Evolutionary conservation across 2,888 invertebrate species (phyloP).

Genomic region (Phrixothrix hirtus): DNA sequence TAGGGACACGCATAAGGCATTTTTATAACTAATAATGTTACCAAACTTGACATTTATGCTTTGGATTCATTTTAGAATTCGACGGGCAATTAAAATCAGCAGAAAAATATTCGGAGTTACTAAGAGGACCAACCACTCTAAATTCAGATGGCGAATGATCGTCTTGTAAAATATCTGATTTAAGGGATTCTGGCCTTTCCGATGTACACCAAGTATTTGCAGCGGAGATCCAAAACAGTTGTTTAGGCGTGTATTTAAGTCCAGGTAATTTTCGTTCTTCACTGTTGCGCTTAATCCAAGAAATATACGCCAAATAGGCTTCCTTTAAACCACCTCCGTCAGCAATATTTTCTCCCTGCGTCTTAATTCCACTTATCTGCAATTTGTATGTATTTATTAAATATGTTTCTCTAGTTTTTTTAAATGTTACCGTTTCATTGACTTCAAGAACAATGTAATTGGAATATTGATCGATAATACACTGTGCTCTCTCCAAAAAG

Average conservation of each 20-base stretch:
- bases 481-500: slow-evolving; percentile 64
- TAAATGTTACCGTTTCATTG: slow-evolving; percentile 57
- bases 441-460: slow-evolving; percentile 78
- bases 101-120: slow-evolving; percentile 62
- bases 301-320: slow-evolving; percentile 59
- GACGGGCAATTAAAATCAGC: slow-evolving; percentile 60
- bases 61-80: no score
- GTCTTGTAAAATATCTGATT: slow-evolving; percentile 75
- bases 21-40: slow-evolving; percentile 46
- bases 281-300: slow-evolving; percentile 69
- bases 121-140: slow-evolving; percentile 61
- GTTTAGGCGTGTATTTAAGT: no score
- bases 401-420: no score
- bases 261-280: slow-evolving; percentile 71
- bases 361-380: slow-evolving; percentile 87
- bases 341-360: no score
- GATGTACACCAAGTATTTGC: slow-evolving; percentile 84
- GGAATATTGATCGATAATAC: slow-evolving; percentile 87
- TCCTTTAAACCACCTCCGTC: slow-evolving; percentile 85
- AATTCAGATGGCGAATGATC: slow-evolving; percentile 65
- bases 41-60: slow-evolving; percentile 62
- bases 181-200: slow-evolving; percentile 64
- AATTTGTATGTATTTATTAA: no score
- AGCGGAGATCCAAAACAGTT: slow-evolving; percentile 68
- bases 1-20: no score